A percentile compares a stretch with the other conserved stretches of the same genome.
Evolutionary conservation across 2,797 vertebrate genomes (phyloP).

Genomic region (Phalanger gymnotis): DNA sequence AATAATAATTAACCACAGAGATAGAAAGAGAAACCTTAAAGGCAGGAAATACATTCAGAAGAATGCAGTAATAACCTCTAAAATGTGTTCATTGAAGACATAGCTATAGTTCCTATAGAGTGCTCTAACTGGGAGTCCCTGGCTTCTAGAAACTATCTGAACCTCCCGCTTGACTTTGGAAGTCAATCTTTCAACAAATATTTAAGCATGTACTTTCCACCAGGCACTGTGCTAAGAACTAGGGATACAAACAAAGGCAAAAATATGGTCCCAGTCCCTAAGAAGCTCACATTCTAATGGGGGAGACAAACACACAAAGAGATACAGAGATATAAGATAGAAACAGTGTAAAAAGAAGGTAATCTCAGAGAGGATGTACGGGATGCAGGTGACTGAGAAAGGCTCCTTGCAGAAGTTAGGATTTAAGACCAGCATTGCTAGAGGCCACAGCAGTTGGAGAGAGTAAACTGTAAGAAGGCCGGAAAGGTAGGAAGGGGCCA

Average conservation of each 20-base stretch:
- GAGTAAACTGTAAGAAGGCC: not conserved
- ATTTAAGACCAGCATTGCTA: not conserved
- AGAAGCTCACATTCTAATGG: not conserved
- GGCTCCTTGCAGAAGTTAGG: not conserved
- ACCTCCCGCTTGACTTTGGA: not conserved
- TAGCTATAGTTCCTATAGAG: not conserved
- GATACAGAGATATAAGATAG: not conserved
- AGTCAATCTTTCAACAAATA: not conserved
- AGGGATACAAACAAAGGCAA: not conserved
- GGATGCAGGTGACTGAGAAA: not conserved
- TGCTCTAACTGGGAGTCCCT: not conserved
- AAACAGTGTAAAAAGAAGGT: not conserved
- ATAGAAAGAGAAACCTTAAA: not conserved
- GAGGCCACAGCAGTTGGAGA: not conserved
- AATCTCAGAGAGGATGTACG: not conserved
- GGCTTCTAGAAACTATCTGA: not conserved
- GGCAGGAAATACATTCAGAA: not conserved
- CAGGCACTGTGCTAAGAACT: not conserved
- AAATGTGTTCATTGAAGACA: not conserved
- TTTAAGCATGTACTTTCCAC: not conserved
- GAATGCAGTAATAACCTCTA: not conserved
- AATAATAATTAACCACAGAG: not conserved
- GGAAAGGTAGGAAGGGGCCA: not conserved
- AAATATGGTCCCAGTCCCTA: not conserved
- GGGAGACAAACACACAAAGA: not conserved